Conservation (phyloP, 53 echinoderm and acorn worm species). For the Astropecten irregularis region DNA sequence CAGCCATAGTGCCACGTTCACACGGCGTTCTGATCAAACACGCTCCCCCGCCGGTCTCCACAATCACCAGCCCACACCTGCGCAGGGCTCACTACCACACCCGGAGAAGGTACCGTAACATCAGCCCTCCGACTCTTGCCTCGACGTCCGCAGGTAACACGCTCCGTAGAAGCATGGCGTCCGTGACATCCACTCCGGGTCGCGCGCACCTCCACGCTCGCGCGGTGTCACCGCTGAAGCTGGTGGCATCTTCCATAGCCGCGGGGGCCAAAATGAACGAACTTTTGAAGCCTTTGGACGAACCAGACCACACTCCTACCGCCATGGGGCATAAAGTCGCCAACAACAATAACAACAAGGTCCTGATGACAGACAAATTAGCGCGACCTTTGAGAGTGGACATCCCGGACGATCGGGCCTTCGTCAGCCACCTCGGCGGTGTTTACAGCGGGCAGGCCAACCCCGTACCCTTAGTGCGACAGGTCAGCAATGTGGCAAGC, state of each 20-base stretch:
- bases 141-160: background rate
- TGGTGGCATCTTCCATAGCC: constrained; percentile 50
- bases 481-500: constrained; percentile 6
- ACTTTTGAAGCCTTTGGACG: constrained; percentile 59
- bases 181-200: background rate
- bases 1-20: background rate
- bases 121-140: constrained; percentile 29
- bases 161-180: background rate
- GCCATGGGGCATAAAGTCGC: background rate
- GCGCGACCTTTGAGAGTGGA: constrained; percentile 44
- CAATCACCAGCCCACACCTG: constrained; percentile 2
- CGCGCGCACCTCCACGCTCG: constrained; percentile 16
- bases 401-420: constrained; percentile 43
- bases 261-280: constrained; percentile 58
- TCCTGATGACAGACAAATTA: background rate
- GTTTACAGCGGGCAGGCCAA: constrained; percentile 19
- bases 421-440: constrained; percentile 32
- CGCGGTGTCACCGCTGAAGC: constrained; percentile 38
- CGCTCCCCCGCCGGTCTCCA: constrained; percentile 9
- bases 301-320: constrained; percentile 18
- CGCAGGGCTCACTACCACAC: constrained; percentile 29
- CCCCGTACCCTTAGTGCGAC: constrained; percentile 22
- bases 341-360: constrained; percentile 19
- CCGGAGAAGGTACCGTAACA: constrained; percentile 12
- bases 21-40: constrained; percentile 36